These are phyloP conservation scores for Jaculus jaculus DNA, from an alignment of 2,113 vertebrate species.

Conservation along the genomic window DNA sequence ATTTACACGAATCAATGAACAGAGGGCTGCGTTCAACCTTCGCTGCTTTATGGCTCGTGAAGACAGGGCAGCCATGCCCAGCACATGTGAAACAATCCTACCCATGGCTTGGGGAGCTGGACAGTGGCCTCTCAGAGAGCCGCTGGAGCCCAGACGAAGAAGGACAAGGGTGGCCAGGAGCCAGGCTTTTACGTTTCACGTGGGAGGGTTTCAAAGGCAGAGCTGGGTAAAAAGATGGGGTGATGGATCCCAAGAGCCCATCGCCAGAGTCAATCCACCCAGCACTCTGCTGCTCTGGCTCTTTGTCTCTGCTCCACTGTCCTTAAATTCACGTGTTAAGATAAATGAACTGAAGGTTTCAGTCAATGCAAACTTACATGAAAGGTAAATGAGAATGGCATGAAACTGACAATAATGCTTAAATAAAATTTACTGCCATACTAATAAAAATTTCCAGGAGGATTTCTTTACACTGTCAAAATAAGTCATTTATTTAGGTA, in stretches of 20 bases:
- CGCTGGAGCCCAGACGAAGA: neutral
- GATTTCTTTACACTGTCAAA: constrained; percentile 23
- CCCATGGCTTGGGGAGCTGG: rapidly evolving
- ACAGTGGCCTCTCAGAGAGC: neutral
- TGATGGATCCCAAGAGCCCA: rapidly evolving
- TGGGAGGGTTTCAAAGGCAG: neutral
- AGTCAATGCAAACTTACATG: neutral
- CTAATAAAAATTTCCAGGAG: constrained; percentile 4
- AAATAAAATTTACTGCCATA: neutral
- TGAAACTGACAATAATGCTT: neutral
- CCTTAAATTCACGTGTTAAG: neutral
- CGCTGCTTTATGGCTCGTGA: neutral
- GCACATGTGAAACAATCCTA: rapidly evolving
- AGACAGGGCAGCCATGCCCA: neutral
- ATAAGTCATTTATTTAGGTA: constrained; percentile 35
- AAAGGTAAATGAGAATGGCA: neutral
- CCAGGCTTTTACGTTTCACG: neutral
- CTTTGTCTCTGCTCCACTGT: rapidly evolving
- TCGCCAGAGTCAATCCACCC: rapidly evolving
- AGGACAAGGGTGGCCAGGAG: neutral
- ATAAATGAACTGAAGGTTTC: neutral
- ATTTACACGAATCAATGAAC: constrained; percentile 71
- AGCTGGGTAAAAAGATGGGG: rapidly evolving
- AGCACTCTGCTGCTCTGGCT: rapidly evolving
- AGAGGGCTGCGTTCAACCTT: neutral